Base-by-base conservation (phyloP, 1,140 invertebrate genomes). In the Vanessa tameamea region DNA sequence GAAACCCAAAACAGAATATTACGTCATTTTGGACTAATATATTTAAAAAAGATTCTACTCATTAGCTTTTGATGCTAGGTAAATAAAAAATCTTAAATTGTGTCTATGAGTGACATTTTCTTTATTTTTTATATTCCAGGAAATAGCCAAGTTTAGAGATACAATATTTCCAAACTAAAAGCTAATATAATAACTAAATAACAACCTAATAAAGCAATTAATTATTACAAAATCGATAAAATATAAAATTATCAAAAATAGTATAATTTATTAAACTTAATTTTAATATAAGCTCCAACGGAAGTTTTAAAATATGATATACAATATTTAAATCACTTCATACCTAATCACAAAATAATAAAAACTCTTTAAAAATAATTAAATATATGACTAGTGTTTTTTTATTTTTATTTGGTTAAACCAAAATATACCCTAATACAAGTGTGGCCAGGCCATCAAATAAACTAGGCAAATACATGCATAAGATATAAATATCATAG, bases 321-420 rank as follows among this genome's bases (percentile, higher is more conserved):
- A 31, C 6, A 31, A 31, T 31, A 31, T 31, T 31, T 31, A 31
- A 31, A 31, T 51, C 48, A 14, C 5, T 14, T 51, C 48, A 15
- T 14, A 51, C 48, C 48, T 14, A 51, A 51, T 51, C 6, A n/a
- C 5, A n/a, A n/a, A 51, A 51, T 51, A 15, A n/a, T 51, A 14
- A 51, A 14, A 51, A 14, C 9, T 12, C 5, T 14, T 14, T 12
- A 51, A 51, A 50, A 51, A 14, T 15, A 51, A 51, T 51, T 43
- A 43, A 43, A 43, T 43, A 43, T 43, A 61, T 61, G 57, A 61
- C 57, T 61, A 61, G 57, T 6, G 31, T n/a, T 61, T 5, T 59
- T 20, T 20, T 16, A 9, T 61, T 61, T 61, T 37, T 61, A 61
- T 61, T 37, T 61, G 57, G 57, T 61, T 31, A 15, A 61, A 61